Conservation (phyloP, 2,113 vertebrate species). For the Morone chrysops region DNA sequence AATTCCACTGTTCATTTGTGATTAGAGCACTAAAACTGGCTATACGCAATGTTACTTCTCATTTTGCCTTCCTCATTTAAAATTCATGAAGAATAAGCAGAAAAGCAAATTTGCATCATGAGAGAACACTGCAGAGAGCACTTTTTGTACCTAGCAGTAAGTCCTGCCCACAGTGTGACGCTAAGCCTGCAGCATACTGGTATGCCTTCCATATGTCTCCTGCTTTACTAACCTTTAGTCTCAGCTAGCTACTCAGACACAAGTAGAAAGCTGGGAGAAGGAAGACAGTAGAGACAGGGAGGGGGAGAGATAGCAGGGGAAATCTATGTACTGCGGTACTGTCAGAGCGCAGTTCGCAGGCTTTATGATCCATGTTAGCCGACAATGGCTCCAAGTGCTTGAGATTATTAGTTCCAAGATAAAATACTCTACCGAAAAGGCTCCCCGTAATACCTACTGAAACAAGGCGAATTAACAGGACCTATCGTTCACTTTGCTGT, state of each 20-base stretch:
- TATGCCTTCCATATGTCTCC: slow-evolving; percentile 34
- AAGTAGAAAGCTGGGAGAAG: not conserved
- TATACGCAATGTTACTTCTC: not conserved
- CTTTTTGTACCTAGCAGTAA: not conserved
- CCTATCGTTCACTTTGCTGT: slow-evolving; percentile 18
- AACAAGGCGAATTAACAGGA: slow-evolving; percentile 26
- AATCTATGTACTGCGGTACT: slow-evolving; percentile 17
- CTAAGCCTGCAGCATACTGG: slow-evolving; percentile 25
- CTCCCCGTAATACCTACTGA: not conserved
- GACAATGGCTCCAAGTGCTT: slow-evolving; percentile 14
- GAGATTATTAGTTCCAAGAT: slow-evolving; percentile 36
- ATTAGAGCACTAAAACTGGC: not conserved
- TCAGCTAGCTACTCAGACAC: slow-evolving; percentile 18
- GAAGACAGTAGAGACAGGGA: not conserved
- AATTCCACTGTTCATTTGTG: not conserved
- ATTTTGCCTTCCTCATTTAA: not conserved
- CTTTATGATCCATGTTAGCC: slow-evolving; percentile 38
- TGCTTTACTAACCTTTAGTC: slow-evolving; percentile 50
- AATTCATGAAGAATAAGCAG: not conserved
- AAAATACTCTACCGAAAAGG: slow-evolving; percentile 15
- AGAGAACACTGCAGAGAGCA: not conserved
- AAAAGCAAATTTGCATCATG: not conserved
- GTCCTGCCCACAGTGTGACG: slow-evolving; percentile 18
- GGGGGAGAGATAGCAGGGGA: not conserved
- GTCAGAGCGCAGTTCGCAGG: slow-evolving; percentile 7